phyloP scores from a whole-genome alignment of 2,797 vertebrate species.

The Neosalanx taihuensis region DNA sequence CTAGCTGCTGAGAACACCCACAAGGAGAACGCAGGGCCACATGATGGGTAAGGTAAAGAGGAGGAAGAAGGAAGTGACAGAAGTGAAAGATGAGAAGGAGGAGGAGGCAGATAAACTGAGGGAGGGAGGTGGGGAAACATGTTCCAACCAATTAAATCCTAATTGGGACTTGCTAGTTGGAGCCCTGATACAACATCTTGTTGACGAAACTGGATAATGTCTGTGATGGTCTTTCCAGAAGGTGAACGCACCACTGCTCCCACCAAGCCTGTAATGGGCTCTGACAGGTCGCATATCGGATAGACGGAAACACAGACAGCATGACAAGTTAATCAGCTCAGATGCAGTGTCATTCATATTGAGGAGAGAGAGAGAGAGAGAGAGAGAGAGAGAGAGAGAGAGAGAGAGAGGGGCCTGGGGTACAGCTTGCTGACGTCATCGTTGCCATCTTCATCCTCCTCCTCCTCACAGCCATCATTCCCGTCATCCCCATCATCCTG shows the following conservation, averaged over 20 bases:
- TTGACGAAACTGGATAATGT: too few species aligned
- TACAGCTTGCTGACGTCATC: neutral
- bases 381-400: slow-evolving; percentile 14
- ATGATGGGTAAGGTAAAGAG: slow-evolving; percentile 5
- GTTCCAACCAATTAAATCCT: slow-evolving; percentile 20
- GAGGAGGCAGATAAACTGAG: slow-evolving; percentile 19
- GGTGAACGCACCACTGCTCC: slow-evolving; percentile 5
- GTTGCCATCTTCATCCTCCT: neutral
- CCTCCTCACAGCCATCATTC: too few species aligned
- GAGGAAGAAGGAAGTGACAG: slow-evolving; percentile 22
- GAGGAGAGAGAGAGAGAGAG: slow-evolving; percentile 31
- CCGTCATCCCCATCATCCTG: neutral
- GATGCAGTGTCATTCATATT: neutral
- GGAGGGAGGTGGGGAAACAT: neutral
- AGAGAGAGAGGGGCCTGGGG: neutral
- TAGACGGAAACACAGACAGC: neutral
- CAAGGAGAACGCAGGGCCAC: neutral
- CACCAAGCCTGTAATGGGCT: neutral
- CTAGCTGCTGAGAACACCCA: neutral
- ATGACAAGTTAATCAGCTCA: neutral
- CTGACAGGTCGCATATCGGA: neutral
- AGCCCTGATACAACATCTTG: slow-evolving; percentile 30
- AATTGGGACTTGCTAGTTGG: slow-evolving; percentile 25
- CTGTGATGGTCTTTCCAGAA: too few species aligned
- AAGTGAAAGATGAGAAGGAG: slow-evolving; percentile 17